phyloP scores from a whole-genome alignment of 2,797 vertebrate genomes.

The Sebastes aleutianus region DNA sequence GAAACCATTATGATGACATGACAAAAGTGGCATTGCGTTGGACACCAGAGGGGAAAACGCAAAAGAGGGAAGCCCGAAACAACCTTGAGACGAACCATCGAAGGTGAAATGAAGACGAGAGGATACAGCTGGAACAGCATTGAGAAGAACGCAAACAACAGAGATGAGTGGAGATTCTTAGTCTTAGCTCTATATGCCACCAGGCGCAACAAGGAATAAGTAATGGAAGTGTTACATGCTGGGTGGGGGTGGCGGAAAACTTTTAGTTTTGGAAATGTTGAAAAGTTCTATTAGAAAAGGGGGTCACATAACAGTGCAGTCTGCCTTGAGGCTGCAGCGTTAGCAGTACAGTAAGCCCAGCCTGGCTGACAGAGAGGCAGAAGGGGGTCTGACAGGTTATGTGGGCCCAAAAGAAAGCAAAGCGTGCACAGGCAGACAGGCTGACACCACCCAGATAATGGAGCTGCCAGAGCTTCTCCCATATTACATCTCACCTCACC shows the following conservation, averaged over 20 bases:
- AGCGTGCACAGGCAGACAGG: slow-evolving; percentile 60
- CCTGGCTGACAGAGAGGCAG: slow-evolving; percentile 59
- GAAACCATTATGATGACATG: too few species aligned
- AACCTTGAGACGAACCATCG: too few species aligned
- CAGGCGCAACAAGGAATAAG: too few species aligned
- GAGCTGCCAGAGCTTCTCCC: slow-evolving; percentile 70
- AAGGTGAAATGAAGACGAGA: too few species aligned
- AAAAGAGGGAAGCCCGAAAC: too few species aligned
- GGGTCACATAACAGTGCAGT: not conserved
- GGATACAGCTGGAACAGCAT: too few species aligned
- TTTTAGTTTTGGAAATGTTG: not conserved
- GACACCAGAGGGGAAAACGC: too few species aligned
- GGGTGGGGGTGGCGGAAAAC: not conserved
- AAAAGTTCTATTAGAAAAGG: not conserved
- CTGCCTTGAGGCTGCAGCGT: slow-evolving; percentile 30
- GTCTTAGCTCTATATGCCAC: too few species aligned
- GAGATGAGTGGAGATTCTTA: too few species aligned
- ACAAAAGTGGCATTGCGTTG: too few species aligned
- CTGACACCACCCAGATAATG: slow-evolving; percentile 77
- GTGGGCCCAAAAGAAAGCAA: slow-evolving; percentile 58
- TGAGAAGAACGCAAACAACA: too few species aligned
- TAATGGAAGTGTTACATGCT: not conserved
- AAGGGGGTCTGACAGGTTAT: slow-evolving; percentile 61
- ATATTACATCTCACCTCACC: slow-evolving; percentile 56
- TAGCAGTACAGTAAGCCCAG: slow-evolving; percentile 49